These are phyloP conservation scores for Aphidius colemani DNA, from an alignment of 2,888 invertebrate species.

Conservation along the genomic window DNA sequence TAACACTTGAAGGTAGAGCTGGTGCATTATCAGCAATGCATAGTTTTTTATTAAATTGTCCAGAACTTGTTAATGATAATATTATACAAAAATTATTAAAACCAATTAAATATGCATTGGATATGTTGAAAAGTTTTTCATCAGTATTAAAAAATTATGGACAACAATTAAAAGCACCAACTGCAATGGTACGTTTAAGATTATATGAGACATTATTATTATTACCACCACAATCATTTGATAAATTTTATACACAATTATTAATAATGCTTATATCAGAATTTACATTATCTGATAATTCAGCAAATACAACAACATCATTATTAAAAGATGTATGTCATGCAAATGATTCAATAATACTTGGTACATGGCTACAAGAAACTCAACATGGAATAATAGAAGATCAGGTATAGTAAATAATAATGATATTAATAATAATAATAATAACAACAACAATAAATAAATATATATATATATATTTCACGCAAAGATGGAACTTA, in stretches of 20 bases:
- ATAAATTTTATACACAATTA: slow-evolving; percentile 85
- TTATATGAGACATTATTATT: slow-evolving; percentile 86
- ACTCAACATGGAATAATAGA: slow-evolving; percentile 96
- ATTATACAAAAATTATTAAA: slow-evolving; percentile 85
- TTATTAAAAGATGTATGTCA: slow-evolving; percentile 82
- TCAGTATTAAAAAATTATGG: slow-evolving; percentile 87
- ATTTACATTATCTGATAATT: slow-evolving; percentile 92
- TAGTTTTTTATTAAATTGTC: slow-evolving; percentile 88
- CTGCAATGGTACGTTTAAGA: slow-evolving; percentile 89
- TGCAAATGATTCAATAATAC: slow-evolving; percentile 85
- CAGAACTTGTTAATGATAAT: slow-evolving; percentile 89
- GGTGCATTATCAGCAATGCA: slow-evolving; percentile 96
- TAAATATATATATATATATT: slow-evolving; percentile 36
- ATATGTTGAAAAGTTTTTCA: slow-evolving; percentile 89
- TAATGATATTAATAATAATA: background rate
- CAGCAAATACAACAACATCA: slow-evolving; percentile 83
- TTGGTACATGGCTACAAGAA: slow-evolving; percentile 95
- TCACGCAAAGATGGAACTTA: slow-evolving; percentile 77
- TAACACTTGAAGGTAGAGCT: slow-evolving; percentile 93
- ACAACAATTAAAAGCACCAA: slow-evolving; percentile 90
- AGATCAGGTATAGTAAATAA: slow-evolving; percentile 80
- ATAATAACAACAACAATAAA: no score
- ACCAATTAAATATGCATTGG: slow-evolving; percentile 93
- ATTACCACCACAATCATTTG: slow-evolving; percentile 79
- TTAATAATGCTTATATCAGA: slow-evolving; percentile 92